These are phyloP conservation scores for Machimus rusticus DNA, from an alignment of 2,888 invertebrate genomes.

Conservation along the genomic window DNA sequence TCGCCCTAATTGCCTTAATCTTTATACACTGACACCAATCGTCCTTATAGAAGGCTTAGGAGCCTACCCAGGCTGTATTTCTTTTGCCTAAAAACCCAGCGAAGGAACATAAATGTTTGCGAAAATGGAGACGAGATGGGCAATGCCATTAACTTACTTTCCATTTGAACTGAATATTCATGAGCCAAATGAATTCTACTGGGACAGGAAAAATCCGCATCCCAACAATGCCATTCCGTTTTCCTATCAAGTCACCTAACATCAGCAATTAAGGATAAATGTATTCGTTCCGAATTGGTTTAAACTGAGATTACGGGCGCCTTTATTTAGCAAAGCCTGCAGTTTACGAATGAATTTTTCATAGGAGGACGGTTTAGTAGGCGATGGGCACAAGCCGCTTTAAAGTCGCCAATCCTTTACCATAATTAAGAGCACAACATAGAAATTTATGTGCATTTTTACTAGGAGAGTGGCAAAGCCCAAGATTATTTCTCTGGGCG, in stretches of 20 bases:
- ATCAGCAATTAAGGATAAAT: constrained; percentile 24
- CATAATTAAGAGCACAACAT: not conserved
- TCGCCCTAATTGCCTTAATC: not conserved
- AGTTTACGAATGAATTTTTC: not conserved
- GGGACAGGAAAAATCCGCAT: constrained; percentile 15
- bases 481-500: not conserved
- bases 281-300: constrained; percentile 18
- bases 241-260: constrained; percentile 29
- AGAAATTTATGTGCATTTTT: constrained; percentile 15
- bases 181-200: constrained; percentile 5
- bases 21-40: not conserved
- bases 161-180: constrained; percentile 25
- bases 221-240: not conserved
- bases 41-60: not conserved
- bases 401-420: not conserved
- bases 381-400: not conserved
- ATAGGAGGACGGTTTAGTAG: not conserved
- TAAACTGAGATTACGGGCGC: constrained; percentile 9
- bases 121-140: constrained; percentile 13
- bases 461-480: not conserved
- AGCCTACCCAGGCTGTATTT: not conserved
- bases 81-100: not conserved
- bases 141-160: constrained; percentile 19
- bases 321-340: not conserved
- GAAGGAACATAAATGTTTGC: not conserved